A percentile compares a stretch with the other conserved stretches of the same genome.
Evolutionary conservation across 1,140 invertebrate species (phyloP).

Genomic region (Vollenhovia emeryi): DNA sequence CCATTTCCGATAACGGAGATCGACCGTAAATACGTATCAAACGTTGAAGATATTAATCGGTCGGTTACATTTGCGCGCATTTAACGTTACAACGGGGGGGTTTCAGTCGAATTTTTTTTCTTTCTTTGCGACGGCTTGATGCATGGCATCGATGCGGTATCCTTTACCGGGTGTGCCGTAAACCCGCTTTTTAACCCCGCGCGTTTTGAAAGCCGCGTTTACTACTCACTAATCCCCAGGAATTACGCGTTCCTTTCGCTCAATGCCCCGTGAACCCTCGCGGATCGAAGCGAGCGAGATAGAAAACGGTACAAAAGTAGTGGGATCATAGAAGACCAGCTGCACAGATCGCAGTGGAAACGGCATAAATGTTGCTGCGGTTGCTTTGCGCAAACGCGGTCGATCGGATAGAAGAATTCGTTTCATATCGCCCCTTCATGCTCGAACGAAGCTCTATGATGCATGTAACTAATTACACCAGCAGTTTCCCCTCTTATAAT

Average conservation of each 20-base stretch:
- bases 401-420: slow-evolving; percentile 53
- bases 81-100: background rate
- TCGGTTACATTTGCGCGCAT: background rate
- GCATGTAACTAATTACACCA: slow-evolving; percentile 60
- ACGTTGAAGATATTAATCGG: slow-evolving; percentile 25
- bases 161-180: background rate
- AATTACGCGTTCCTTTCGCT: slow-evolving; percentile 22
- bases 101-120: background rate
- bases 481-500: slow-evolving; percentile 41
- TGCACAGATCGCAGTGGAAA: background rate
- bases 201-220: background rate
- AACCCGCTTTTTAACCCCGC: slow-evolving; percentile 15
- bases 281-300: background rate
- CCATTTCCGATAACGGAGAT: slow-evolving; percentile 20
- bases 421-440: slow-evolving; percentile 59
- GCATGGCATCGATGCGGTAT: background rate
- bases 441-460: slow-evolving; percentile 52
- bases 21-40: slow-evolving; percentile 20
- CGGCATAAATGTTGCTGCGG: slow-evolving; percentile 29
- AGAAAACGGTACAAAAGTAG: slow-evolving; percentile 4
- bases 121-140: background rate
- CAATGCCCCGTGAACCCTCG: background rate
- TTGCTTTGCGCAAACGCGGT: slow-evolving; percentile 23
- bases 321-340: background rate
- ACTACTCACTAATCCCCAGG: slow-evolving; percentile 5